A percentile compares a stretch with the other conserved stretches of the same genome.
phyloP scores from a whole-genome alignment of 1,140 invertebrate species.

The Drosophila leontia region DNA sequence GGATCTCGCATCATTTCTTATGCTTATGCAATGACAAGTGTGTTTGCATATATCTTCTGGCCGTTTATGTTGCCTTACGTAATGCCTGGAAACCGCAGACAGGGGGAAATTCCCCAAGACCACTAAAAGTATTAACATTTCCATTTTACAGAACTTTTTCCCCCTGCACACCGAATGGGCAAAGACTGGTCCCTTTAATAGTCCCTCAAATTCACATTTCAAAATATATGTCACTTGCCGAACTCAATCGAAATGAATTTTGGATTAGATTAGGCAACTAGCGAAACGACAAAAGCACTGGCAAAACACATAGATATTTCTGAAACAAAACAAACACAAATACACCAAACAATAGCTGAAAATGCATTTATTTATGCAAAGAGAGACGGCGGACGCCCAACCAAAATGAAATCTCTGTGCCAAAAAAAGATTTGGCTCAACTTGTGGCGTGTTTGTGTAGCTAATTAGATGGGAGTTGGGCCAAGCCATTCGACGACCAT shows the following conservation, averaged over 20 bases:
- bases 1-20: constrained; percentile 43
- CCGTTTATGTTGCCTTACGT: constrained; percentile 30
- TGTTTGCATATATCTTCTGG: constrained; percentile 38
- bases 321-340: constrained; percentile 42
- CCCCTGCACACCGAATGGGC: not conserved
- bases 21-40: constrained; percentile 49
- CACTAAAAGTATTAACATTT: not conserved
- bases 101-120: not conserved
- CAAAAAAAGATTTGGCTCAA: constrained; percentile 44
- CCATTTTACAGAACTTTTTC: not conserved
- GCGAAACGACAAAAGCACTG: constrained; percentile 35
- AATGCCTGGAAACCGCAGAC: constrained; percentile 5
- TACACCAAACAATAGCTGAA: constrained; percentile 37
- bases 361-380: constrained; percentile 80
- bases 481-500: constrained; percentile 42
- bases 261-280: constrained; percentile 48
- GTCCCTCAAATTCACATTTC: not conserved
- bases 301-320: constrained; percentile 61
- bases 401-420: constrained; percentile 46
- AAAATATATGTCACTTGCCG: constrained; percentile 54
- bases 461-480: constrained; percentile 70
- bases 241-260: constrained; percentile 63
- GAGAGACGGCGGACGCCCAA: constrained; percentile 29
- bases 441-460: constrained; percentile 58
- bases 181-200: not conserved